phyloP scores from a whole-genome alignment of 1,140 invertebrate species.

The Bombus ignitus region DNA sequence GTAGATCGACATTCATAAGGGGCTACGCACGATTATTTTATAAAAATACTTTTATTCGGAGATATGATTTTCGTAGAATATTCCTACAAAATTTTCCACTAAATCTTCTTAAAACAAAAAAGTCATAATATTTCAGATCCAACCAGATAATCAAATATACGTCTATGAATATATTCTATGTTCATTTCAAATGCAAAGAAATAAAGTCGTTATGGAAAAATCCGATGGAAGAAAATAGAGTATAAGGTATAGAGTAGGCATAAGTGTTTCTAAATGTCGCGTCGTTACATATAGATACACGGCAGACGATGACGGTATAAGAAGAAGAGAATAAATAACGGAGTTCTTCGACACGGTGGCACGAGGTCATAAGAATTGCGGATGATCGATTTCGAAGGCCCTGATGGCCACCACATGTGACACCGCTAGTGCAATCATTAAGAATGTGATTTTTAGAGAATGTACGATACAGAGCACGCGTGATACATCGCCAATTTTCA shows the following conservation, averaged over 20 bases:
- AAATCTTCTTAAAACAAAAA: background rate
- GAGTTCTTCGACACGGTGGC: background rate
- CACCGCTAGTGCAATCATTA: conserved; percentile 36
- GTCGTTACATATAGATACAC: too few relatives aligned
- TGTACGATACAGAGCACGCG: background rate
- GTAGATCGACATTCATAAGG: background rate
- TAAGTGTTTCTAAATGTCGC: background rate
- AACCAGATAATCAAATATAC: too few relatives aligned
- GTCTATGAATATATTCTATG: too few relatives aligned
- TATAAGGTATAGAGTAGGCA: background rate
- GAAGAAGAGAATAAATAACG: background rate
- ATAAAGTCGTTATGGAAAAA: background rate
- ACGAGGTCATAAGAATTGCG: background rate
- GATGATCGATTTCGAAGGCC: conserved; percentile 17
- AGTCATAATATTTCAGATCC: too few relatives aligned
- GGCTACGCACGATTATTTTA: background rate
- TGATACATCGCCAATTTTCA: conserved; percentile 12
- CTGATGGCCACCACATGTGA: conserved; percentile 13
- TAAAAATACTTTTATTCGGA: background rate
- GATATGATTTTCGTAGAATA: background rate
- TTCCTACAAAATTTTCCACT: background rate
- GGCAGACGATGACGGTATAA: background rate
- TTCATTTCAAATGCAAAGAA: background rate
- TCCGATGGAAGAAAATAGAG: background rate
- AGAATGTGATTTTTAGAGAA: conserved; percentile 34